Evolutionary conservation across 2,113 vertebrate genomes (phyloP), one percentile per base, ranked within the genome.

Genomic region (Emberiza fucata): DNA sequence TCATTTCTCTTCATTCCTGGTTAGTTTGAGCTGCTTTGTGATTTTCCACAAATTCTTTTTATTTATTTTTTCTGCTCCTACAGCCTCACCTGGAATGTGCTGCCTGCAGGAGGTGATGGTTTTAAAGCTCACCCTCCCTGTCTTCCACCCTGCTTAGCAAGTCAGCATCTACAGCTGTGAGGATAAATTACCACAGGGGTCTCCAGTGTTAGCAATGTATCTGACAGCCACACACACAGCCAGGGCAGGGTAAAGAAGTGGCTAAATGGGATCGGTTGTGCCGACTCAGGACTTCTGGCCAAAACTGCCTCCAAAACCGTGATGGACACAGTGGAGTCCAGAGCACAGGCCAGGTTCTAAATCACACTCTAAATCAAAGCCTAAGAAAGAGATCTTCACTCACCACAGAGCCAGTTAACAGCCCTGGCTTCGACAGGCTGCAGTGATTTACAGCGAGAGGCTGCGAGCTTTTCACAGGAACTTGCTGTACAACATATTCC

Each of bases 331-430:
- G 79, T 31, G 50, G 69, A 94, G 59, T 64, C 93, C 61, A 88
- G 64, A 94, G 82, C 29, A 1, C 51, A 88, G 93, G 82, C 60
- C 76, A 79, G 71, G 33, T 22, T 95, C 86, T 95, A 96, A 88
- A 88, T 96, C 85, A 90, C 5, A 0, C 72, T 68, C 69, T 88
- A 96, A 96, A 93, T 96, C 92, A 94, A 96, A 83, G 40, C 76
- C 48, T 90, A 90, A 90, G 90, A 73, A 86, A 93, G 92, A 81
- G 92, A 93, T 96, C 90, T 37, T 93, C 47, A 9, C 75, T 95
- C 85, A 69, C 81, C 44, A 56, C 6, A 20, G 88, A 73, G 71
- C 88, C 79, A 54, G 84, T 82, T 63, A 88, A 42, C 75, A 90
- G 71, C 64, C 78, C 51, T 77, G 79, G 66, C 75, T 88, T 85